phyloP scores from a whole-genome alignment of 2,888 invertebrate species.

The Eristalis tenax region DNA sequence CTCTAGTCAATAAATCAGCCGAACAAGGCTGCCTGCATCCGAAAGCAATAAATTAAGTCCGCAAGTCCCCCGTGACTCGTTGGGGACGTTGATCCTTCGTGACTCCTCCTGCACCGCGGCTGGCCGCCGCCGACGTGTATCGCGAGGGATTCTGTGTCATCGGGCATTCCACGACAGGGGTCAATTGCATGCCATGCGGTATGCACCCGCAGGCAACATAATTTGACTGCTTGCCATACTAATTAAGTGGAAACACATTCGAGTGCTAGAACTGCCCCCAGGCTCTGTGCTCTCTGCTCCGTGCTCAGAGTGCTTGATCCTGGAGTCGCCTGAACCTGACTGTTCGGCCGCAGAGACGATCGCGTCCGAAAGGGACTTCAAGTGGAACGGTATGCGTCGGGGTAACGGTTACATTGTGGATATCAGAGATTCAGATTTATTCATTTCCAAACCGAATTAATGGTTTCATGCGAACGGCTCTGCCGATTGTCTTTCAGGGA shows the following conservation, averaged over 20 bases:
- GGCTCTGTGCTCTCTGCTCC: slow-evolving; percentile 10
- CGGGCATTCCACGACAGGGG: slow-evolving; percentile 58
- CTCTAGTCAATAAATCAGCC: slow-evolving; percentile 36
- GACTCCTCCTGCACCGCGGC: background rate
- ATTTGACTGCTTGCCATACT: slow-evolving; percentile 68
- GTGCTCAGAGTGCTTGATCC: slow-evolving; percentile 5
- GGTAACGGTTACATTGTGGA: slow-evolving; percentile 60
- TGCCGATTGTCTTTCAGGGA: slow-evolving; percentile 42
- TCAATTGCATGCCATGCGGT: slow-evolving; percentile 47
- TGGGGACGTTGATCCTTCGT: slow-evolving; percentile 46
- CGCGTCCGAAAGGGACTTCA: slow-evolving; percentile 28
- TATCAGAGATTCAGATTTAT: slow-evolving; percentile 66
- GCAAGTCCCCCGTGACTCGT: slow-evolving; percentile 25
- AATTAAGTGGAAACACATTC: slow-evolving; percentile 69
- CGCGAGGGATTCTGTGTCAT: slow-evolving; percentile 49
- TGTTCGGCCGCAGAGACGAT: background rate
- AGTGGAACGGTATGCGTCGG: slow-evolving; percentile 28
- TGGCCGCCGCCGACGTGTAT: background rate
- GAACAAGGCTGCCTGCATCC: slow-evolving; percentile 38
- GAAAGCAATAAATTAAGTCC: slow-evolving; percentile 55
- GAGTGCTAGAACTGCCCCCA: slow-evolving; percentile 42
- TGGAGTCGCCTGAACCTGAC: slow-evolving; percentile 21
- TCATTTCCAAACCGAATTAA: slow-evolving; percentile 66
- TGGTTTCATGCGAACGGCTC: slow-evolving; percentile 61
- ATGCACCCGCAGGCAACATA: slow-evolving; percentile 38